These are phyloP conservation scores for Orchestia grillus DNA, from an alignment of 1,140 invertebrate genomes.

Conservation along the genomic window DNA sequence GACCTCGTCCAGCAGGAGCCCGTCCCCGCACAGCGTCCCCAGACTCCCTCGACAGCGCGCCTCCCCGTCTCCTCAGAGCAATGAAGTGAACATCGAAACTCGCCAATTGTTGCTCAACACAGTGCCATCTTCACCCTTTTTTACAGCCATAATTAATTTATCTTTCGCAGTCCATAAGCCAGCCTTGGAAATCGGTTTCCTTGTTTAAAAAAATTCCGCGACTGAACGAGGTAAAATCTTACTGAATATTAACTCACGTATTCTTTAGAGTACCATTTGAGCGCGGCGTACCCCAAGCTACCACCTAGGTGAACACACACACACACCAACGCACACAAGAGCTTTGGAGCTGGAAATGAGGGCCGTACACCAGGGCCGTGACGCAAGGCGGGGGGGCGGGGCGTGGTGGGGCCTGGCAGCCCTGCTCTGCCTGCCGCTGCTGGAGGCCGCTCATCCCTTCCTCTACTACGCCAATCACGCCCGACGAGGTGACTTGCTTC, in stretches of 20 bases:
- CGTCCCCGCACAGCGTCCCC: background rate
- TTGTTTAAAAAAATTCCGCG: background rate
- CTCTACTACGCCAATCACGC: background rate
- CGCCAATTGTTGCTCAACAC: background rate
- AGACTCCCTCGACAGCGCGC: background rate
- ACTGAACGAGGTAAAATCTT: background rate
- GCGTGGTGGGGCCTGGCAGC: background rate
- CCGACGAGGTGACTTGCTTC: background rate
- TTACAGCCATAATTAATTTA: constrained; percentile 13
- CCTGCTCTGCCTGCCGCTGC: constrained; percentile 25
- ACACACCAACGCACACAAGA: background rate
- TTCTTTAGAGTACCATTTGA: too few species aligned
- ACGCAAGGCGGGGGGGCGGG: background rate
- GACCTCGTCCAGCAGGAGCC: background rate
- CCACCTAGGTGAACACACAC: background rate
- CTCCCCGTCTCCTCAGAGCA: background rate
- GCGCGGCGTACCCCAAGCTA: background rate
- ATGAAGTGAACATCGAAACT: background rate
- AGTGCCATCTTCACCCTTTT: background rate
- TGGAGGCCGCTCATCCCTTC: background rate
- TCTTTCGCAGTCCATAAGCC: background rate
- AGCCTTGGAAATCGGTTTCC: too few species aligned
- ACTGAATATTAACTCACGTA: too few species aligned
- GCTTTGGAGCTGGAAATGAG: background rate
- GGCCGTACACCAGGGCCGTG: background rate